phyloP scores from a whole-genome alignment of 2,797 vertebrate genomes.

The Schizothorax lantsangensis region DNA sequence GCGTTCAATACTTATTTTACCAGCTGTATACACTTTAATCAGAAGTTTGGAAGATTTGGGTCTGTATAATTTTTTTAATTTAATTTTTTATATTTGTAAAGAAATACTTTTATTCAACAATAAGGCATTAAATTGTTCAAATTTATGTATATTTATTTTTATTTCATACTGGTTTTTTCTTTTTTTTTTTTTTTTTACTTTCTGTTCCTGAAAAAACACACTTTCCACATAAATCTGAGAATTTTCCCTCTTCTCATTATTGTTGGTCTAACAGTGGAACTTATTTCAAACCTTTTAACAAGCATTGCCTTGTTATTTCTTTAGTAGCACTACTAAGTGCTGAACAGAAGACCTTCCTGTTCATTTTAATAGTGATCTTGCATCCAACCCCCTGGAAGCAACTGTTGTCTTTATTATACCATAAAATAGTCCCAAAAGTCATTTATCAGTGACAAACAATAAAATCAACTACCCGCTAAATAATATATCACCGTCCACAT shows the following conservation, averaged over 20 bases:
- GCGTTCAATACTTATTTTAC: too few species aligned
- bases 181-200: not conserved
- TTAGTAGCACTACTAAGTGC: not conserved
- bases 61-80: not conserved
- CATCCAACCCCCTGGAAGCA: not conserved
- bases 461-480: constrained; percentile 25
- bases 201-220: not conserved
- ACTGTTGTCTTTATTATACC: not conserved
- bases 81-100: not conserved
- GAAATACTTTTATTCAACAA: not conserved
- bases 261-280: not conserved
- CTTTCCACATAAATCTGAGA: too few species aligned
- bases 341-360: not conserved
- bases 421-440: constrained; percentile 15
- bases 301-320: constrained; percentile 16
- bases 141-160: not conserved
- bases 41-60: not conserved
- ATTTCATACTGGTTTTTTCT: not conserved
- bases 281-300: constrained; percentile 6
- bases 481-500: constrained; percentile 29
- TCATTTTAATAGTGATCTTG: constrained; percentile 11
- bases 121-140: not conserved
- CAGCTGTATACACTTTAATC: not conserved
- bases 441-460: constrained; percentile 27
- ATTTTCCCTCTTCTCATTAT: not conserved